phyloP scores from a whole-genome alignment of 2,113 vertebrate species.

The Coptodon rendalli region DNA sequence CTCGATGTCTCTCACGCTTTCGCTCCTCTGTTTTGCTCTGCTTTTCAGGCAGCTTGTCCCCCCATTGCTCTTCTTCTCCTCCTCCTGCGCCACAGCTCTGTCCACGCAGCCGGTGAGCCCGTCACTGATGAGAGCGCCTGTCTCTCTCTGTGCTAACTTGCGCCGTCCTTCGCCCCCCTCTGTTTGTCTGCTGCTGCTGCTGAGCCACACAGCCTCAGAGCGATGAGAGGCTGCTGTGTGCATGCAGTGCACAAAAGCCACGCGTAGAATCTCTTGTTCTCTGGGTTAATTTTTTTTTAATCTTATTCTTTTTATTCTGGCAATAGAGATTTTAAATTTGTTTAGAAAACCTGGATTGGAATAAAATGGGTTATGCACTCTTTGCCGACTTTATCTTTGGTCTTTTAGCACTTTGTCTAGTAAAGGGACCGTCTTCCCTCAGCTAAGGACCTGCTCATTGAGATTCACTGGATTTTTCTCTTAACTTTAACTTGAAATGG shows the following conservation, averaged over 20 bases:
- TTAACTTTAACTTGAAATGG: accelerated
- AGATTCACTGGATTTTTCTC: neutral
- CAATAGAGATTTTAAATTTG: neutral
- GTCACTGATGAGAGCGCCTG: conserved; percentile 52
- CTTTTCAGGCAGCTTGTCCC: conserved; percentile 33
- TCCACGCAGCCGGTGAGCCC: conserved; percentile 50
- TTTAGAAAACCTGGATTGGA: neutral
- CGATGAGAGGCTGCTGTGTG: neutral
- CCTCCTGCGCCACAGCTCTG: conserved; percentile 57
- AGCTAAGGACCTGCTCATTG: neutral
- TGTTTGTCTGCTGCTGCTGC: conserved; percentile 40
- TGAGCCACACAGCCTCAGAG: conserved; percentile 2
- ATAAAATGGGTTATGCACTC: neutral
- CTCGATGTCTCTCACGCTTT: neutral
- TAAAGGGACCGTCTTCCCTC: neutral
- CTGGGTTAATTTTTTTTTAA: neutral
- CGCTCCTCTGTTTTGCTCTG: neutral
- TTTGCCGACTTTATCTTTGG: neutral
- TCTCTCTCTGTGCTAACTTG: conserved; percentile 44
- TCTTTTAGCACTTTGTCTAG: neutral
- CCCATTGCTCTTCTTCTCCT: conserved; percentile 31
- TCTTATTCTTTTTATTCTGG: neutral
- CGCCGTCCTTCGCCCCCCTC: conserved; percentile 34
- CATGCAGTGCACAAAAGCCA: neutral
- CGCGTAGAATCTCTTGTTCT: neutral